phyloP scores from a whole-genome alignment of 2,113 vertebrate genomes.

The Amphiprion percula region DNA sequence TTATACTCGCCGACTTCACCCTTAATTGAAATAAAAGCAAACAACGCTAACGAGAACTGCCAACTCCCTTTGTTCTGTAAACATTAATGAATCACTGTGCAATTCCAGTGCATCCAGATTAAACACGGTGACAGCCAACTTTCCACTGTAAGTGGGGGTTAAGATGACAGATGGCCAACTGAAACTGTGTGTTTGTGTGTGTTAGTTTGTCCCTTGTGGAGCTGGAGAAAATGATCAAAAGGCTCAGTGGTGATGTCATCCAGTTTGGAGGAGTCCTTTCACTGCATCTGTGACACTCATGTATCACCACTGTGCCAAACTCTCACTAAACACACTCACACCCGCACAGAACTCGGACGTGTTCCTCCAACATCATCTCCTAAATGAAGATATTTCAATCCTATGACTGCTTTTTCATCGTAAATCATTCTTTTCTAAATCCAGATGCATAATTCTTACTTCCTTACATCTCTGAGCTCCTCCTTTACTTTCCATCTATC shows the following conservation, averaged over 20 bases:
- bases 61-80: neutral
- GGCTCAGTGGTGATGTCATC: constrained; percentile 89
- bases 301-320: constrained; percentile 83
- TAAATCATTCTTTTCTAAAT: constrained; percentile 7
- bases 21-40: constrained; percentile 6
- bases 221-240: constrained; percentile 87
- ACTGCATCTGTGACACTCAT: constrained; percentile 85
- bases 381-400: constrained; percentile 6
- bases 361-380: constrained; percentile 9
- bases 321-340: constrained; percentile 10
- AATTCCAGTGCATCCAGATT: neutral
- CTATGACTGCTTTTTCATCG: neutral
- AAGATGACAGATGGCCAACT: constrained; percentile 14
- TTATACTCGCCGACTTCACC: too few relatives aligned
- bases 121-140: neutral
- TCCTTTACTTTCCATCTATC: neutral
- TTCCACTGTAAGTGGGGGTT: neutral
- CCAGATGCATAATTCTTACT: neutral
- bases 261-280: constrained; percentile 88
- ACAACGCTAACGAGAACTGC: constrained; percentile 4
- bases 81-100: neutral
- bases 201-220: constrained; percentile 59
- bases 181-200: constrained; percentile 17
- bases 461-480: neutral
- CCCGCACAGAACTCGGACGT: constrained; percentile 3